Conservation (phyloP, 2,113 vertebrate genomes). For the Chaetops frenatus region DNA sequence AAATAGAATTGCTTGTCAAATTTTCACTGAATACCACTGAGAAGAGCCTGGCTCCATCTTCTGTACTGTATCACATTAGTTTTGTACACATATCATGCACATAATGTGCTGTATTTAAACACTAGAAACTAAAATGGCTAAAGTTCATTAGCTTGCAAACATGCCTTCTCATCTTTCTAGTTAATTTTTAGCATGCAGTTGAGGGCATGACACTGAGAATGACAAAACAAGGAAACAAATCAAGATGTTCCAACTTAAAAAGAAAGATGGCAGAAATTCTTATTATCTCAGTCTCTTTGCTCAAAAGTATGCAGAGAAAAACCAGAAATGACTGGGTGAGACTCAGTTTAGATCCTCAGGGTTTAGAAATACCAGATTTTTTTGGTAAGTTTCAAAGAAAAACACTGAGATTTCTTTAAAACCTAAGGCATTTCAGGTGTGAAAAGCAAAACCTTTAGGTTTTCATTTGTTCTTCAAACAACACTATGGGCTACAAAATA, state of each 20-base stretch:
- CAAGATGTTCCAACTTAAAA: background rate
- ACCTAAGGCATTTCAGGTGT: background rate
- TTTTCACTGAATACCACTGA: background rate
- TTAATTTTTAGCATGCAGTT: background rate
- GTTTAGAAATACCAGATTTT: background rate
- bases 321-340: background rate
- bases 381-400: background rate
- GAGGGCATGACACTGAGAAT: background rate
- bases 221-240: background rate
- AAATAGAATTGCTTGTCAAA: background rate
- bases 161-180: background rate
- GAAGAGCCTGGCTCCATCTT: background rate
- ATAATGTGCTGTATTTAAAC: background rate
- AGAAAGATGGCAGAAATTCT: background rate
- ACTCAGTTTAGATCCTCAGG: background rate
- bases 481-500: background rate
- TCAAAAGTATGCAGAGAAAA: background rate
- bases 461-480: background rate
- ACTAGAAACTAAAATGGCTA: background rate
- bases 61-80: background rate
- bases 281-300: background rate
- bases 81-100: background rate
- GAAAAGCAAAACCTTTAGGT: background rate
- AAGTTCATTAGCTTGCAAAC: background rate
- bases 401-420: background rate